A percentile compares a stretch with the other conserved stretches of the same genome.
Evolutionary conservation across 2,797 vertebrate genomes (phyloP).

Genomic region (Clarias fuscus): DNA sequence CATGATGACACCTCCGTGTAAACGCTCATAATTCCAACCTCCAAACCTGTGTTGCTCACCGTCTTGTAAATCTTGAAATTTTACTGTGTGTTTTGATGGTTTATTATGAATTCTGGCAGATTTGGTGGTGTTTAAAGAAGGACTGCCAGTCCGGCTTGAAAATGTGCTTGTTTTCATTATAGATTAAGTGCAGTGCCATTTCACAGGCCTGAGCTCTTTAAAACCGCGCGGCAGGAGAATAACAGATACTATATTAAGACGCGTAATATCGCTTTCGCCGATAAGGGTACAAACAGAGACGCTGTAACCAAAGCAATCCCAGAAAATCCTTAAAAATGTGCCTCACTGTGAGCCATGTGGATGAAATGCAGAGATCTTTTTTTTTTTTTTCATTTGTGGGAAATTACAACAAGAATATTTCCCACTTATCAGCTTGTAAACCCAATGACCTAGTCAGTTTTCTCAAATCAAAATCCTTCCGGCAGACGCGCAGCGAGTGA

Average conservation of each 20-base stretch:
- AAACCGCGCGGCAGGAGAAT: constrained; percentile 33
- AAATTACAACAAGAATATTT: constrained; percentile 46
- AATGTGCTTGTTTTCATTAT: constrained; percentile 48
- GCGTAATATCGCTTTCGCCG: constrained; percentile 35
- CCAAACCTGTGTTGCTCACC: constrained; percentile 36
- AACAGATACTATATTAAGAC: constrained; percentile 29
- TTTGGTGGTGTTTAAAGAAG: constrained; percentile 60
- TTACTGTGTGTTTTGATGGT: constrained; percentile 57
- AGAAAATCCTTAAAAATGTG: constrained; percentile 19
- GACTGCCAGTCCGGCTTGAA: constrained; percentile 51
- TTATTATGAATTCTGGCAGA: constrained; percentile 53
- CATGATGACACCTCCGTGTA: constrained; percentile 52
- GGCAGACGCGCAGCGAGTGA: constrained; percentile 39
- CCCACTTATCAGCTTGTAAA: constrained; percentile 45
- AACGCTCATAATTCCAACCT: constrained; percentile 65
- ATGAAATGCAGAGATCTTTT: constrained; percentile 35
- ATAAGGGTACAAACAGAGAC: constrained; percentile 56
- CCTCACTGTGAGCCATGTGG: constrained; percentile 18
- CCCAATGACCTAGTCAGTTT: constrained; percentile 35
- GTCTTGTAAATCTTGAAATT: constrained; percentile 47
- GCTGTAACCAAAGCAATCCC: constrained; percentile 54
- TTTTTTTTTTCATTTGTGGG: constrained; percentile 37
- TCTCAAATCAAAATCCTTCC: constrained; percentile 43
- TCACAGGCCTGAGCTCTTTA: constrained; percentile 23
- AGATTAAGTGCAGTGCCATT: constrained; percentile 24